Conservation (phyloP, 2,888 invertebrate species). For the Anaspis maculata region DNA sequence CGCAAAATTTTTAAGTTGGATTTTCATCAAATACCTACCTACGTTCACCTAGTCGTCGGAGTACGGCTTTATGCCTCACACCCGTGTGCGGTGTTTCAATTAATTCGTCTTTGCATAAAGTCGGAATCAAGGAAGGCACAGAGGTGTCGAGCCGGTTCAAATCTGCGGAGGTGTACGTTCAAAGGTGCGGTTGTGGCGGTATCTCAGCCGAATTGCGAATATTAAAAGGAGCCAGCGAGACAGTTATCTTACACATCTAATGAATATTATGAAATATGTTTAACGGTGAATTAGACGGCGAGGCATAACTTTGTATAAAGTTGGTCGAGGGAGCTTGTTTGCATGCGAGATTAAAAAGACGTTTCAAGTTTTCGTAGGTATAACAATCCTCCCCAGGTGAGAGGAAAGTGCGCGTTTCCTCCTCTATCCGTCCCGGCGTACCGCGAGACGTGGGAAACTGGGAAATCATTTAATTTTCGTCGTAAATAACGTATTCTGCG, state of each 20-base stretch:
- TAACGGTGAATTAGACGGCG: conserved; percentile 21
- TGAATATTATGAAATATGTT: conserved; percentile 23
- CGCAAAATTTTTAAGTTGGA: no score
- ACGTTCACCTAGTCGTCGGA: no score
- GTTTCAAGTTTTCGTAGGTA: conserved; percentile 29
- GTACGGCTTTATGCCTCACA: no score
- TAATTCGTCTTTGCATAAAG: not conserved
- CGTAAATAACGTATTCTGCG: conserved; percentile 21
- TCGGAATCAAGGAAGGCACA: no score
- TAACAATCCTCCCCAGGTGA: conserved; percentile 11
- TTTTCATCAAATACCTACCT: no score
- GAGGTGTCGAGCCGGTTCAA: no score
- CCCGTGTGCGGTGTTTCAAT: not conserved
- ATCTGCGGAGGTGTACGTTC: no score
- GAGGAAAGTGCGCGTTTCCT: not conserved
- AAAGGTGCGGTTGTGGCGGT: conserved; percentile 1
- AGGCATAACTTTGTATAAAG: conserved; percentile 19
- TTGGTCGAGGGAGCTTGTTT: conserved; percentile 25
- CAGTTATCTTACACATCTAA: conserved; percentile 13
- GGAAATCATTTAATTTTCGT: conserved; percentile 30
- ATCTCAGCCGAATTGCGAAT: conserved; percentile 1
- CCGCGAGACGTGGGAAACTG: conserved; percentile 17
- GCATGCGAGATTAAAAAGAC: conserved; percentile 36
- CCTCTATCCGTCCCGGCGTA: no score
- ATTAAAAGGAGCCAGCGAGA: conserved; percentile 9